Base-by-base conservation (phyloP, 2,797 vertebrate genomes). In the Gastrophryne carolinensis region DNA sequence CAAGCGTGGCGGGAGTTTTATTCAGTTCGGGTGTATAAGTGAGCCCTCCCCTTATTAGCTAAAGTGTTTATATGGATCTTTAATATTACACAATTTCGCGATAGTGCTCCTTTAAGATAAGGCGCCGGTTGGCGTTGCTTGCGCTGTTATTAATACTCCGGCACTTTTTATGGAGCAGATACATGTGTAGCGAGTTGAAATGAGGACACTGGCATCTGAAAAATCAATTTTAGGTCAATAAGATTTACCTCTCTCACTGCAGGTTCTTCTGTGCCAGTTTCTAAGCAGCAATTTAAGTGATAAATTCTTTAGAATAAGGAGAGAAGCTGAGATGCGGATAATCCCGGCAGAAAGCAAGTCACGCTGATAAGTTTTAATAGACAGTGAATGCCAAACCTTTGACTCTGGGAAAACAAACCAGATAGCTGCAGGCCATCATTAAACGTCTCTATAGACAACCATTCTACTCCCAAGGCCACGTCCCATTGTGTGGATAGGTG, bases 401-500 rank as follows among this genome's bases (percentile, higher is more conserved):
- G 75, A 74, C 79, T 74, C 26, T 44, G 34, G 27, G 81, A 65
- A 69, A 78, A 52, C 57, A 82, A 72, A 76, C 80, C 21, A 39
- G 49, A 37, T 80, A 52, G 57, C 26, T 56, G 69, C 62, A 81
- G 79, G 67, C 65, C 79, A 17, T 84, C 78, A 75, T 63, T 78
- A 41, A 67, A 53, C 79, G 32, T 71, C 29, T 76, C 80, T 39
- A 65, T 82, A 81, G 66, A 83, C 82, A 70, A 60, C 50, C 23
- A 71, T 72, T 57, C 72, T 75, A 58, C n/a, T 86, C 80, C 58
- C 6, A 77, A 61, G 37, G 78, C 81, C 75, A 80, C 63, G 83
- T 82, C 76, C 80, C 80, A 79, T 77, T 83, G 78, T 12, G 17
- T 21, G 82, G 82, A 83, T 83, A 82, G 17, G 44, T 47, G 44